phyloP scores from a whole-genome alignment of 2,113 vertebrate species.

The Colossoma macropomum region DNA sequence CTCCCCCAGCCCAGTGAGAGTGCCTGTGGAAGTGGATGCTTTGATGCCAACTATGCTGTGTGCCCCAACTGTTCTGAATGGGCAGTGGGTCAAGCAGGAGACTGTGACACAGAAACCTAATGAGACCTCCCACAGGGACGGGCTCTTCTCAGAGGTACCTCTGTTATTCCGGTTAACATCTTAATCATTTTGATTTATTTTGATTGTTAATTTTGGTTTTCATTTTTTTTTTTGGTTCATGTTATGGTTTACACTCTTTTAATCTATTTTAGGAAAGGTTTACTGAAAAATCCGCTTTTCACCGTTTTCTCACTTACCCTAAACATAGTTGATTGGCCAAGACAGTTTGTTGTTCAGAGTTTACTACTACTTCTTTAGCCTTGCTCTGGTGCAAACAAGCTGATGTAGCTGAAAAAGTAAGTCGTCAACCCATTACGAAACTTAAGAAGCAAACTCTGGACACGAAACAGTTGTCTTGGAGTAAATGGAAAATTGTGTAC shows the following conservation, averaged over 20 bases:
- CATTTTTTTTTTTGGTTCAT: background rate
- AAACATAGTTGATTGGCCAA: no score
- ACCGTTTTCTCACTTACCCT: background rate
- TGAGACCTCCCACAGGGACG: conserved; percentile 43
- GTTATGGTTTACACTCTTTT: background rate
- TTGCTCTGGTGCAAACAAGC: no score
- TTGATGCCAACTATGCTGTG: conserved; percentile 44
- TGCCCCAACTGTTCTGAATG: conserved; percentile 54
- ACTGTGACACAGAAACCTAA: conserved; percentile 44
- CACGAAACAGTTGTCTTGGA: no score
- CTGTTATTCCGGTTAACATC: background rate
- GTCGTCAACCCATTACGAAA: no score
- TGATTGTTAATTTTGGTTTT: background rate
- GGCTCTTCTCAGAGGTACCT: conserved; percentile 53
- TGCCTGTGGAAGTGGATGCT: conserved; percentile 45
- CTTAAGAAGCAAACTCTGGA: no score
- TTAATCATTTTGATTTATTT: background rate
- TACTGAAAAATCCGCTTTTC: background rate
- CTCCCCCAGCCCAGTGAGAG: conserved; percentile 43
- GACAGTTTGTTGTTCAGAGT: no score
- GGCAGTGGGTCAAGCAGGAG: conserved; percentile 60
- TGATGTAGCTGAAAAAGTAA: no score
- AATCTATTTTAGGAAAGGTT: background rate
- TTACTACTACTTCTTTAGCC: no score
- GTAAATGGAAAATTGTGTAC: no score